Percentiles rank a stretch among this genome's conserved stretches.
phyloP scores from a whole-genome alignment of 1,140 invertebrate species.

The Orius insidiosus region DNA sequence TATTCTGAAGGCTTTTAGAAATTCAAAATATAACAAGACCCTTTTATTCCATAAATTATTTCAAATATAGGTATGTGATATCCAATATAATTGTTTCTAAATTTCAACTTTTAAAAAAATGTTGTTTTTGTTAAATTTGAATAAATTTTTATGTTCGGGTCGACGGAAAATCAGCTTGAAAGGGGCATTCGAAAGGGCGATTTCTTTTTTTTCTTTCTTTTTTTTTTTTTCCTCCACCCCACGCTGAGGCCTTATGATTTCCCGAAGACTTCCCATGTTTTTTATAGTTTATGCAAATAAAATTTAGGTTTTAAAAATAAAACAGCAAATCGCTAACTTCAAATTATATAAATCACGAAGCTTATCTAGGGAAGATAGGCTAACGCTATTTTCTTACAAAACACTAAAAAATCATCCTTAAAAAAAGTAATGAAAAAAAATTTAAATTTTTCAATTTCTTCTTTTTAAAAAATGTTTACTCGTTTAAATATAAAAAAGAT shows the following conservation, averaged over 20 bases:
- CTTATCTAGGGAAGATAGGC: not conserved
- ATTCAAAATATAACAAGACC: not conserved
- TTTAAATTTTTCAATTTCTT: not conserved
- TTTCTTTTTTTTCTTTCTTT: too few species aligned
- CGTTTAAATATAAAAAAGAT: too few species aligned
- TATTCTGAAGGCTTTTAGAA: too few species aligned
- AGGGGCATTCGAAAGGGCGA: not conserved
- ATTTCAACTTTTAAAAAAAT: not conserved
- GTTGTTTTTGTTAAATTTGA: not conserved
- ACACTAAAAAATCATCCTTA: not conserved
- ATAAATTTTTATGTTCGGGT: not conserved
- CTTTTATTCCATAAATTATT: not conserved
- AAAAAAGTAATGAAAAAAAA: too few species aligned
- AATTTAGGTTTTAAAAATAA: not conserved
- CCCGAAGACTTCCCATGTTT: not conserved
- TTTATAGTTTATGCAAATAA: not conserved
- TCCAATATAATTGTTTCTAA: not conserved
- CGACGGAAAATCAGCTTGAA: not conserved
- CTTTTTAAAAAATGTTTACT: not conserved
- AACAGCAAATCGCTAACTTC: conserved; percentile 4
- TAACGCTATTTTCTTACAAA: conserved; percentile 10
- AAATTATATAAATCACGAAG: not conserved
- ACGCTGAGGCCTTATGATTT: not conserved
- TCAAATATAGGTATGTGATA: not conserved
- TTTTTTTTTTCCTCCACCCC: too few species aligned